Evolutionary conservation across 2,888 invertebrate species (phyloP), one percentile per base, ranked within the genome.

Genomic region (Thereva unica): DNA sequence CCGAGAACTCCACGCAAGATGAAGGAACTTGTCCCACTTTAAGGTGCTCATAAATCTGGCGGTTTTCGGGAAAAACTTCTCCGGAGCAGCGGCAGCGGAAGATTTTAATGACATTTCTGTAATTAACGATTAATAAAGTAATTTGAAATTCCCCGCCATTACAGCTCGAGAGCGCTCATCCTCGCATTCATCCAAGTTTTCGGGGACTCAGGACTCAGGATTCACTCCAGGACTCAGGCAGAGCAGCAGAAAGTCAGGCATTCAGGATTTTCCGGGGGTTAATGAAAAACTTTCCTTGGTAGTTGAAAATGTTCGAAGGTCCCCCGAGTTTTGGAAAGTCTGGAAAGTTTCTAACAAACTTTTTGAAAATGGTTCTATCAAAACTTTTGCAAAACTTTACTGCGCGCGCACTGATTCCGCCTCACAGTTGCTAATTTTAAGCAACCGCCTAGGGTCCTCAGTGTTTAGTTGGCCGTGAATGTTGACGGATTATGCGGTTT

Each of bases 361-460:
- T 71, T 71, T 71, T 68, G 71, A 71, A 71, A 71, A 71, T 69
- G 69, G 70, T 68, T 71, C 69, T 71, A 69, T 68, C 68, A 70
- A 71, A 71, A 71, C 71, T 71, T 71, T 71, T 71, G 71, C 69
- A 68, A 71, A 71, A 71, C 69, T 71, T 71, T 71, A 69, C 71
- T 71, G 69, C 71, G 71, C 71, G 71, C 71, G 71, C 66, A 55
- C 71, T 68, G 68, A 71, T 50, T 40, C 50, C 50, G 34, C 50
- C 41, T 61, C 23, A 61, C 49, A 50, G 49, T 59, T 63, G 64
- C 49, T 69, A 69, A 69, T 69, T 67, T 67, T 64, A 55, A 69
- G 64, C 57, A 65, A 67, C 54, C 64, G 54, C 50, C 57, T 45
- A 47, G 44, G 52, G 53, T 54, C 52, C 55, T 66, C 67, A 67